Conservation (phyloP, 2,113 vertebrate genomes). For the Okapia johnstoni region DNA sequence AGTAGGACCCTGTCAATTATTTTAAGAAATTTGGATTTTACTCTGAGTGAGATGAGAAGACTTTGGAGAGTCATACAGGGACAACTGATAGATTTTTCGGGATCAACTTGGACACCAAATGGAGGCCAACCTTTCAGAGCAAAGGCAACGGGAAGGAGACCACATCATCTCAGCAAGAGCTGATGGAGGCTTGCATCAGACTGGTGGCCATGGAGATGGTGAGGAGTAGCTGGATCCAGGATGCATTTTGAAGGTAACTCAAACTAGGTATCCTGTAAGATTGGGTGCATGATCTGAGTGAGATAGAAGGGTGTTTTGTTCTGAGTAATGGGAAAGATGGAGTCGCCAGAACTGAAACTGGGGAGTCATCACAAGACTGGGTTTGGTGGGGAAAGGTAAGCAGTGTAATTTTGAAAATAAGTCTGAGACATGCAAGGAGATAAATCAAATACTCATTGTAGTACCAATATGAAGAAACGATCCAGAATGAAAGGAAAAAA, state of each 20-base stretch:
- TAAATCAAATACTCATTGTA: neutral
- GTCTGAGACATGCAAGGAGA: neutral
- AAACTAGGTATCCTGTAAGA: neutral
- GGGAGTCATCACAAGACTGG: neutral
- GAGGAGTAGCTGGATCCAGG: neutral
- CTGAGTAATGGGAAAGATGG: neutral
- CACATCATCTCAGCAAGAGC: neutral
- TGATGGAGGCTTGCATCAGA: neutral
- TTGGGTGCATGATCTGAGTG: neutral
- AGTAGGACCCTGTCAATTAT: fast-evolving
- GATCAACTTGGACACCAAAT: neutral
- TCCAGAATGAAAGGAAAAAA: neutral
- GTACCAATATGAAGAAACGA: neutral
- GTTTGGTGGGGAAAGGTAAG: neutral
- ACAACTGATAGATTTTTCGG: neutral
- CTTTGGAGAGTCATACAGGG: neutral
- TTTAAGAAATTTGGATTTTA: neutral
- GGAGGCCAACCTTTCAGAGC: neutral
- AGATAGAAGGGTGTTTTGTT: neutral
- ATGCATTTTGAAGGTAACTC: neutral
- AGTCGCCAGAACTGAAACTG: neutral
- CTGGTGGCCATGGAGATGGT: neutral
- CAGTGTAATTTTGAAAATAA: neutral
- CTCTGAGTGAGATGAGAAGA: neutral
- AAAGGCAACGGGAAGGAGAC: neutral